Evolutionary conservation across 2,797 vertebrate genomes (phyloP).

Genomic region (Petrocephalus sullivani): DNA sequence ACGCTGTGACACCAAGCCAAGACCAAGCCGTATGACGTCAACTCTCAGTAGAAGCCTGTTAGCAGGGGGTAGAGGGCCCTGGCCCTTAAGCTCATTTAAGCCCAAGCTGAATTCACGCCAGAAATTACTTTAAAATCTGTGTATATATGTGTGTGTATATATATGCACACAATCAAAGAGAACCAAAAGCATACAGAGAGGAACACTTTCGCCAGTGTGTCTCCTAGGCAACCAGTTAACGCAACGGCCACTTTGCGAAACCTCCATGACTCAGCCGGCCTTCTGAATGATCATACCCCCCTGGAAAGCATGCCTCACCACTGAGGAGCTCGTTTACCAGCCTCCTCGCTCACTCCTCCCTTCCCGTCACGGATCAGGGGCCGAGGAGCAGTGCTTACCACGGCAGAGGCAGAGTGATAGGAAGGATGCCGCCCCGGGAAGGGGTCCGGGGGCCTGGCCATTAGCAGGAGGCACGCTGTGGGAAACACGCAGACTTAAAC

Average conservation of each 20-base stretch:
- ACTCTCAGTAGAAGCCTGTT: neutral
- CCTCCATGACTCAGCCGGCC: neutral
- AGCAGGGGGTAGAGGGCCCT: neutral
- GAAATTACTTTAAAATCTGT: neutral
- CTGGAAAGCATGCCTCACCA: neutral
- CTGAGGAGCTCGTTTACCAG: neutral
- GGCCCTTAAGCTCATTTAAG: neutral
- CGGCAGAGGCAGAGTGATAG: slow-evolving; percentile 84
- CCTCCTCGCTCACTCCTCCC: neutral
- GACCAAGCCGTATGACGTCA: neutral
- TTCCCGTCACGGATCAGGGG: neutral
- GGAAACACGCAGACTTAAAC: neutral
- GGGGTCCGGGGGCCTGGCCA: slow-evolving; percentile 70
- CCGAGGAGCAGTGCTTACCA: slow-evolving; percentile 66
- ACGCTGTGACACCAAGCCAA: neutral
- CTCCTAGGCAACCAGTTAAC: neutral
- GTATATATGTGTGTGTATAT: neutral
- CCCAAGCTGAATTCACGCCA: neutral
- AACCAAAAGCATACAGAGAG: neutral
- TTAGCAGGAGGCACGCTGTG: slow-evolving; percentile 89
- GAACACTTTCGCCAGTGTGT: neutral
- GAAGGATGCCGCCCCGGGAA: slow-evolving; percentile 83
- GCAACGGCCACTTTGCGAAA: neutral
- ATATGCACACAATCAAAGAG: neutral
- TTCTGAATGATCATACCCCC: neutral